These are phyloP conservation scores for Platyscapa corneri DNA, from an alignment of 1,140 invertebrate genomes.

Conservation along the genomic window DNA sequence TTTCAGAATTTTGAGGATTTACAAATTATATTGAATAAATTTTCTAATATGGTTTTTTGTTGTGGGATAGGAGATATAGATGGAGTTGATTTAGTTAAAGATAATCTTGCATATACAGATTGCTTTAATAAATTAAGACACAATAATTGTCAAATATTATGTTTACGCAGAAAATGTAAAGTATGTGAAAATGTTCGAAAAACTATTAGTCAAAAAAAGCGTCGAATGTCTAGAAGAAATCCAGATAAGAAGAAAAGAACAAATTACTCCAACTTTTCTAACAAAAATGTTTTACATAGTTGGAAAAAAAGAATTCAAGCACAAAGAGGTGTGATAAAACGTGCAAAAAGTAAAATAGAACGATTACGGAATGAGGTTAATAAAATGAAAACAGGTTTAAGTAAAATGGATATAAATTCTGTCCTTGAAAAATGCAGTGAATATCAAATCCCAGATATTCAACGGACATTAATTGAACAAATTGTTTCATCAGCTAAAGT, in stretches of 20 bases:
- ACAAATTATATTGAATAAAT: neutral
- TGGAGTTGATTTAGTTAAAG: neutral
- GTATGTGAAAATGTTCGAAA: constrained; percentile 22
- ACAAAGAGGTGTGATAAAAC: neutral
- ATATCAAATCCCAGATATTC: constrained; percentile 9
- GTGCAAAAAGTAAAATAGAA: constrained; percentile 11
- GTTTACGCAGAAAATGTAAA: constrained; percentile 8
- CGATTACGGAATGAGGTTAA: neutral
- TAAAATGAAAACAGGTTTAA: neutral
- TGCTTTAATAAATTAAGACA: constrained; percentile 9
- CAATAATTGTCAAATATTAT: constrained; percentile 9
- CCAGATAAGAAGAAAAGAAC: constrained; percentile 1
- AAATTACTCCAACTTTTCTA: neutral
- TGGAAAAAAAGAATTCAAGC: constrained; percentile 21
- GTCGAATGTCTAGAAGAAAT: neutral
- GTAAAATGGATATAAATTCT: neutral
- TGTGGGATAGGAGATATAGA: neutral
- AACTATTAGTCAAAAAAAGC: constrained; percentile 2
- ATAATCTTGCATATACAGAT: constrained; percentile 7
- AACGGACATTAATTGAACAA: constrained; percentile 8
- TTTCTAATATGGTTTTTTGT: neutral
- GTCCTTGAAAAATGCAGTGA: neutral
- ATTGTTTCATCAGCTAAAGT: constrained; percentile 18
- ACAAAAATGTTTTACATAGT: constrained; percentile 2
- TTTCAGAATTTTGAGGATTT: constrained; percentile 12